A percentile compares a stretch with the other conserved stretches of the same genome.
Conservation (phyloP, 2,888 invertebrate genomes). For the Cryptophagus acutangulus region DNA sequence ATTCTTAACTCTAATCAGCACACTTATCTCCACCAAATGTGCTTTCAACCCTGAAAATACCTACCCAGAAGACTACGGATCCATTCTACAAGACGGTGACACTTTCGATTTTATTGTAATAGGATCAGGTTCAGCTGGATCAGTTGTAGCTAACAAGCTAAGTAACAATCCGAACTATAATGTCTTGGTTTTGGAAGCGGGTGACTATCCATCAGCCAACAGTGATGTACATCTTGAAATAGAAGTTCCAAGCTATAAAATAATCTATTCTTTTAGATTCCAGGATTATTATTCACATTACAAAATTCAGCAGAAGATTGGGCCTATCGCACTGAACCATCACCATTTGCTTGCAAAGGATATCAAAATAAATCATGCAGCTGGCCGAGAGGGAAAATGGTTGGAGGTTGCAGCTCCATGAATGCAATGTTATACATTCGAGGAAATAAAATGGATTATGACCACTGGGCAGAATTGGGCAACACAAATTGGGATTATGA, state of each 20-base stretch:
- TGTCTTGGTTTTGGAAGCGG: conserved; percentile 75
- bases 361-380: not conserved
- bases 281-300: too few relatives aligned
- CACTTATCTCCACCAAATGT: too few relatives aligned
- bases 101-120: conserved; percentile 76
- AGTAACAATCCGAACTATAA: conserved; percentile 69
- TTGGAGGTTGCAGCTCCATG: conserved; percentile 47
- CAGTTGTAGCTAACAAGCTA: conserved; percentile 72
- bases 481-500: conserved; percentile 31
- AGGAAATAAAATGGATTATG: conserved; percentile 19
- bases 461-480: conserved; percentile 18
- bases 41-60: too few relatives aligned
- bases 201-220: too few relatives aligned
- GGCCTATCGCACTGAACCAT: not conserved
- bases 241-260: too few relatives aligned
- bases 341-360: not conserved
- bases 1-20: too few relatives aligned
- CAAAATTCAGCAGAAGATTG: too few relatives aligned
- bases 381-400: conserved; percentile 32
- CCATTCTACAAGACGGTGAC: too few relatives aligned
- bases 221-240: too few relatives aligned
- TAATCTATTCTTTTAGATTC: too few relatives aligned
- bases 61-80: too few relatives aligned
- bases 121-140: conserved; percentile 78
- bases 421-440: conserved; percentile 48